Base-by-base conservation (phyloP, 2,113 vertebrate species). In the Rhabdomys dilectus region DNA sequence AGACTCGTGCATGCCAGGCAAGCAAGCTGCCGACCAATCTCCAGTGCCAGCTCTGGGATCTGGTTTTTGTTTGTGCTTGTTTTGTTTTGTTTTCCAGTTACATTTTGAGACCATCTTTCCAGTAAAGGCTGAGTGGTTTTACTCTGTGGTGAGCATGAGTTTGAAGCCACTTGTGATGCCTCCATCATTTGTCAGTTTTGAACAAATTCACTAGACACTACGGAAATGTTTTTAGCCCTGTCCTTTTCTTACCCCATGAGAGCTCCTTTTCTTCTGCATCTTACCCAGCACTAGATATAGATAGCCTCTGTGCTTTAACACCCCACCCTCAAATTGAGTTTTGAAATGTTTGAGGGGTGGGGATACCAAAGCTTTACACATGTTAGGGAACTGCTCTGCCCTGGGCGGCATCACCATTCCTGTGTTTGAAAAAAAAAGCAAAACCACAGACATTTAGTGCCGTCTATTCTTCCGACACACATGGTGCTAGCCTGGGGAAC, bases 111-210 rank as follows among this genome's bases (percentile, higher is more conserved):
- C 62, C 68, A 29, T 76, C 73, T 4, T 17, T 75, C 42, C 53
- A 91, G 4, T 84, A 53, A 85, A 91, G 85, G 66, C 64, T 29
- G 53, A 73, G 21, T 84, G 15, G 8, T 56, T 88, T 31, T 85
- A 0, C 16, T 88, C 56, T 39, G 16, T 68, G 29, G 39, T 31
- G 5, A 87, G 39, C 34, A 73, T 88, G 39, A 80, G 29, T 62
- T 87, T 80, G 88, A 95, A 85, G 87, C 12, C 19, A 45, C 77
- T 97, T 94, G 60, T 53, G 13, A 39, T 88, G 34, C 39, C 91
- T 84, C 19, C 31, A 76, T 31, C 85, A 91, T 94, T 21, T 4
- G n/a, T 21, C 22, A 76, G 2, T 89, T 89, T 76, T 4, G 2
- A 86, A 53, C 82, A 75, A 76, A 89, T n/a, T 86, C 53, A 60